Percentiles rank a stretch among this genome's conserved stretches.
phyloP scores from a whole-genome alignment of 2,113 vertebrate genomes.

The Lophochroa leadbeateri region DNA sequence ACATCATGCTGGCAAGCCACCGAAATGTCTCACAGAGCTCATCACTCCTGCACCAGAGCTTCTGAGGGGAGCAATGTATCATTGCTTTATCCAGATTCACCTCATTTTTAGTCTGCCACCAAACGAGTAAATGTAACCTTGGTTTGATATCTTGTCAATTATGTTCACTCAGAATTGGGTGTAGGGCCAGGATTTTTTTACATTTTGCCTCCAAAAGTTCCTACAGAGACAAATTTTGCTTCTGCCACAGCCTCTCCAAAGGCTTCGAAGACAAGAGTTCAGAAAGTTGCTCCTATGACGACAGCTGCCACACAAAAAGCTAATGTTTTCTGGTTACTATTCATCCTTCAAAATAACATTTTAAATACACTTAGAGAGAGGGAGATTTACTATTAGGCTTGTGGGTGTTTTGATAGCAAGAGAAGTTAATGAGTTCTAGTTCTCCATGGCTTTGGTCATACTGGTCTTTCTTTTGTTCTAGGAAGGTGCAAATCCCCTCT shows the following conservation, averaged over 20 bases:
- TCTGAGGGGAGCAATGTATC: neutral
- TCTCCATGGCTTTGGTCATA: neutral
- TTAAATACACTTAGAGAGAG: accelerated
- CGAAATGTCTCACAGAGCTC: neutral
- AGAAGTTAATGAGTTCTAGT: accelerated
- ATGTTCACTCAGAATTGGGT: accelerated
- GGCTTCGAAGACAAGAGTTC: neutral
- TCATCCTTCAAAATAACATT: neutral
- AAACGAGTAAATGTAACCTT: too few relatives aligned
- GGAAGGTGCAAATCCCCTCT: neutral
- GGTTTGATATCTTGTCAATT: accelerated
- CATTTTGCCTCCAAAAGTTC: neutral
- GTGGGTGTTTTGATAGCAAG: neutral
- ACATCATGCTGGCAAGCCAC: neutral
- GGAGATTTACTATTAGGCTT: neutral
- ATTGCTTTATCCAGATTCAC: neutral
- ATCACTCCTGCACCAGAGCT: neutral
- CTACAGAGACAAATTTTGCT: neutral
- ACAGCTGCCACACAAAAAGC: accelerated
- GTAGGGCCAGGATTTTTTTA: neutral
- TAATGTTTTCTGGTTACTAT: neutral
- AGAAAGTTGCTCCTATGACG: neutral
- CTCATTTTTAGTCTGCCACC: neutral
- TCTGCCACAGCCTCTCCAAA: neutral
- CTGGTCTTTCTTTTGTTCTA: neutral